Evolutionary conservation across 2,113 vertebrate species (phyloP).

Genomic region (Eclectus roratus): DNA sequence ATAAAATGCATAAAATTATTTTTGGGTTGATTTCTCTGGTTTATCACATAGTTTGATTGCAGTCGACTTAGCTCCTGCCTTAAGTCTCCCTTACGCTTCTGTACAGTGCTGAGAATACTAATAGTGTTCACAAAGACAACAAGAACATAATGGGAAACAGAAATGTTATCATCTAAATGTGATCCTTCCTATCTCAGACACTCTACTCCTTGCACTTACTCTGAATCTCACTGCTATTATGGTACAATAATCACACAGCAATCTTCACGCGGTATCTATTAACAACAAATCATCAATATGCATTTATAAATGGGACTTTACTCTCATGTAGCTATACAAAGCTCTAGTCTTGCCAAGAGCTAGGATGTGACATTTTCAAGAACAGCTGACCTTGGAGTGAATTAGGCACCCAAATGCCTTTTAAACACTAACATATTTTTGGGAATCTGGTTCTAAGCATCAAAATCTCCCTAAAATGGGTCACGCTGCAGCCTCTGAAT

Average conservation of each 20-base stretch:
- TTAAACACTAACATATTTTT: neutral
- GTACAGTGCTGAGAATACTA: neutral
- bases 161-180: neutral
- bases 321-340: neutral
- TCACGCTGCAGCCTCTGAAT: neutral
- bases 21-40: neutral
- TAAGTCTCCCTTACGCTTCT: neutral
- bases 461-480: neutral
- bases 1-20: constrained; percentile 5
- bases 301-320: neutral
- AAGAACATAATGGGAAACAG: neutral
- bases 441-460: neutral
- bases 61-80: neutral
- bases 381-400: neutral
- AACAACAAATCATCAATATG: neutral
- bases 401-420: neutral
- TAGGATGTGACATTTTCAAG: neutral
- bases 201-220: neutral
- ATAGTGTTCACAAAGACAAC: neutral
- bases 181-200: neutral
- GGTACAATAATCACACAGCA: neutral
- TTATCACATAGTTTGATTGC: neutral
- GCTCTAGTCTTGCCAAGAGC: neutral
- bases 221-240: neutral
- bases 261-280: neutral